phyloP scores from a whole-genome alignment of 2,888 invertebrate genomes.

The Nemotelus pantherinus region DNA sequence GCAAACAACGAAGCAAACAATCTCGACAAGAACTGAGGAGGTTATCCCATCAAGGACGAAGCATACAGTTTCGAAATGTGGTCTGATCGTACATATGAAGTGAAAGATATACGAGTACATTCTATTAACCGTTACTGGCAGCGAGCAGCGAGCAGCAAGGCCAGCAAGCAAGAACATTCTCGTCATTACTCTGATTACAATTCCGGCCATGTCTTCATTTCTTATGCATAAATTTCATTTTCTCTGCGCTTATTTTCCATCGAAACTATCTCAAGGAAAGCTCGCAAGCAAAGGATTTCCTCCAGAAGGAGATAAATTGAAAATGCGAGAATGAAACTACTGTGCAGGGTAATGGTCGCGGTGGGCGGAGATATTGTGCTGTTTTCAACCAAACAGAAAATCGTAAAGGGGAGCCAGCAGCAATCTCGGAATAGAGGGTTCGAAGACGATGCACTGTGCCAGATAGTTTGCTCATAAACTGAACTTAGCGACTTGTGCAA shows the following conservation, averaged over 20 bases:
- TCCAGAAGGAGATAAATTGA: slow-evolving; percentile 40
- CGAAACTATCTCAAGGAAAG: slow-evolving; percentile 34
- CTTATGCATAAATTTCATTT: slow-evolving; percentile 50
- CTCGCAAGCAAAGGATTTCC: slow-evolving; percentile 36
- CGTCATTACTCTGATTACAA: slow-evolving; percentile 41
- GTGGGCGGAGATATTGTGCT: slow-evolving; percentile 7
- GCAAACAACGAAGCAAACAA: not conserved
- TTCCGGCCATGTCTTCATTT: slow-evolving; percentile 50
- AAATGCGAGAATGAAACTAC: slow-evolving; percentile 32
- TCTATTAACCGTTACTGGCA: slow-evolving; percentile 31
- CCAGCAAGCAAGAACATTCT: slow-evolving; percentile 18
- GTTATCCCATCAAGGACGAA: slow-evolving; percentile 29
- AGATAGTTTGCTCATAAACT: slow-evolving; percentile 28
- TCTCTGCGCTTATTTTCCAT: slow-evolving; percentile 6
- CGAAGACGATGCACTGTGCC: not conserved
- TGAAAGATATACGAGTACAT: not conserved
- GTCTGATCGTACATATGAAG: slow-evolving; percentile 22
- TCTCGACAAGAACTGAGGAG: not conserved
- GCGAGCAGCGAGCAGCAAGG: not conserved
- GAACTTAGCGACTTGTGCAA: slow-evolving; percentile 37
- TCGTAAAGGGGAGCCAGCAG: not conserved
- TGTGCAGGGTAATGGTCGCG: slow-evolving; percentile 2
- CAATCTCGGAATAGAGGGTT: not conserved
- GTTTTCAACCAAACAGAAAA: not conserved
- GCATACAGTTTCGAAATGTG: slow-evolving; percentile 30